phyloP scores from a whole-genome alignment of 2,888 invertebrate species.

The Caenorhabditis wallacei region DNA sequence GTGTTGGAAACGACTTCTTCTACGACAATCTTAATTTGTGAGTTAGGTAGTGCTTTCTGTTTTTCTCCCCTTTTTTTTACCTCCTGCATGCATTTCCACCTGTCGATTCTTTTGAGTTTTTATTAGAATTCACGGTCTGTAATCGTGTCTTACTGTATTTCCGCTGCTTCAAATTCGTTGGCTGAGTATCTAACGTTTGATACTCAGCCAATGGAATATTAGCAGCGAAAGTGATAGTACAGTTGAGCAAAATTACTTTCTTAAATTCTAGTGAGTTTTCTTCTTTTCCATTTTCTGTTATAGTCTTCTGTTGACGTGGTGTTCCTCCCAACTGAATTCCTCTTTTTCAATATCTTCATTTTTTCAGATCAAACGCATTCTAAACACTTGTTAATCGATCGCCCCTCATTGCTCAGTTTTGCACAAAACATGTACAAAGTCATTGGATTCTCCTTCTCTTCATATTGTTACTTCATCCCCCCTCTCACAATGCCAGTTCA shows the following conservation, averaged over 20 bases:
- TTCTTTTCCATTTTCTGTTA: neutral
- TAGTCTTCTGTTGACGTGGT: slow-evolving; percentile 1
- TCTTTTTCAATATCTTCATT: neutral
- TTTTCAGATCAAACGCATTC: slow-evolving; percentile 59
- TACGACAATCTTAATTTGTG: slow-evolving; percentile 65
- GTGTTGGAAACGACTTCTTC: slow-evolving; percentile 61
- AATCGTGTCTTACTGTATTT: too few species aligned
- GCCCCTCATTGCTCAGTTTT: slow-evolving; percentile 19
- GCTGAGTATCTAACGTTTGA: too few species aligned
- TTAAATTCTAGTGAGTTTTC: too few species aligned
- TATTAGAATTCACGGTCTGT: too few species aligned
- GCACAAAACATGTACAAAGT: slow-evolving; percentile 49
- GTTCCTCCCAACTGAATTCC: neutral
- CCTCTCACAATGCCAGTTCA: slow-evolving; percentile 38
- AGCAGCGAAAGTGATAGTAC: too few species aligned
- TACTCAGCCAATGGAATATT: too few species aligned
- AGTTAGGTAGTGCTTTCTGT: slow-evolving; percentile 59
- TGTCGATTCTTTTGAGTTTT: neutral
- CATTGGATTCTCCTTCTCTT: slow-evolving; percentile 16
- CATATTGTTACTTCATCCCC: slow-evolving; percentile 7
- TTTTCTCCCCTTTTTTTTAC: slow-evolving; percentile 22
- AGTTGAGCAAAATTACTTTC: too few species aligned
- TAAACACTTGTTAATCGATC: slow-evolving; percentile 13
- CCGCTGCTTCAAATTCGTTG: too few species aligned
- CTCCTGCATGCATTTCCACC: slow-evolving; percentile 23